Evolutionary conservation across 2,797 vertebrate species (phyloP), one percentile per base, ranked within the genome.

Genomic region (Amphiprion clarkii): DNA sequence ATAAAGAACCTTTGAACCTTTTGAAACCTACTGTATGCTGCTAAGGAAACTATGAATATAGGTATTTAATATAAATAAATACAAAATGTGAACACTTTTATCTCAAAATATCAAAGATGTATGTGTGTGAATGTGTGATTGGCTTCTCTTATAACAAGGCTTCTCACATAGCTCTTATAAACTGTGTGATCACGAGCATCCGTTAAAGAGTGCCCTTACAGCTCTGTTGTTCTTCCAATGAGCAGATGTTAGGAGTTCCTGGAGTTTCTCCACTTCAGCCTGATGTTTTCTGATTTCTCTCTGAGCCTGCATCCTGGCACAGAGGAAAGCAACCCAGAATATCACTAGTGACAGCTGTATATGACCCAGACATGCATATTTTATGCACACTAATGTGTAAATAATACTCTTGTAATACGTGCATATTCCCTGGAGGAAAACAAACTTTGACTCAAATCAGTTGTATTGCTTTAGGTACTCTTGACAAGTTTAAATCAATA

Each of bases 191-290:
- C 5, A 17, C 8, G 25, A 53, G 19, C n/a, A 54, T 33, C 5
- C 2, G 5, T 29, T 31, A 29, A 17, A 2, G 8, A 31, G 51
- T 36, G 44, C 54, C 25, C 63, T 72, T 52, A 86, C 78, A 81
- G 78, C 64, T 67, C 53, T 53, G 49, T 51, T 73, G 51, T 25
- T 73, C 52, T 90, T 90, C 10, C 73, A 76, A 5, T 89, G 88
- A 64, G 90, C 53, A 0, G 80, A 77, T 19, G 88, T 79, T 60
- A 93, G 81, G 68, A 87, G 89, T 33, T 66, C 79, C 52, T 91
- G 93, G 66, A 91, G 92, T 46, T 91, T 89, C 71, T 95, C 91
- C 80, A 94, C 74, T 69, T 95, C 93, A 2, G 64, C 80, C 72
- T 95, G 92, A 10, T 95, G 91, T 44, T 67, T 92, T 80, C 93